Percentiles rank a stretch among this genome's conserved stretches.
phyloP scores from a whole-genome alignment of 2,113 vertebrate genomes.

The Benitochromis conjunctus region DNA sequence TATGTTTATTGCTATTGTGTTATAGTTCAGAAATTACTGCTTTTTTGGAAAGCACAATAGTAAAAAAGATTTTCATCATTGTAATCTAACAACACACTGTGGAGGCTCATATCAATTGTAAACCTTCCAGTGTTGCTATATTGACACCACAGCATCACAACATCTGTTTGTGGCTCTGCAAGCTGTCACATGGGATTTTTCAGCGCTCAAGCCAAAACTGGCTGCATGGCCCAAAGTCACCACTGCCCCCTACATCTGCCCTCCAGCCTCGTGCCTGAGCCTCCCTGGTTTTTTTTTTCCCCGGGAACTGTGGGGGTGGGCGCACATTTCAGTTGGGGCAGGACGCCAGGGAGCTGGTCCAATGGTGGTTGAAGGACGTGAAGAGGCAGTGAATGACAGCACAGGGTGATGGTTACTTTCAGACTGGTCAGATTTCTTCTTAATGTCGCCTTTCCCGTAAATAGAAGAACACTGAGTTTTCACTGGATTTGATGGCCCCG shows the following conservation, averaged over 20 bases:
- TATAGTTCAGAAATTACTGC: background rate
- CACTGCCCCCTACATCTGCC: conserved; percentile 34
- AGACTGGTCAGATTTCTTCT: background rate
- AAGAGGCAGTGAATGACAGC: background rate
- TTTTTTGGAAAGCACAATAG: background rate
- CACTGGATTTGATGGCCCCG: background rate
- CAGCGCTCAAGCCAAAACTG: conserved; percentile 7
- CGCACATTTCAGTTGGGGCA: background rate
- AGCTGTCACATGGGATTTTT: conserved; percentile 13
- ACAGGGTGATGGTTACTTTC: background rate
- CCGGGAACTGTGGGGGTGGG: conserved; percentile 18
- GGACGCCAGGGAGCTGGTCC: background rate
- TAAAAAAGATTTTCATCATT: background rate
- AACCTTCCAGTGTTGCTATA: background rate
- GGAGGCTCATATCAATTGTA: background rate
- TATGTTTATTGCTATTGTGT: background rate
- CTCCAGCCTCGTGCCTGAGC: conserved; percentile 8
- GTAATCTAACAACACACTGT: background rate
- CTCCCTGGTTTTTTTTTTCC: background rate
- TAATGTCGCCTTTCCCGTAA: background rate
- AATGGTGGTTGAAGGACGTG: conserved; percentile 37
- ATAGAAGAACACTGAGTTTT: background rate
- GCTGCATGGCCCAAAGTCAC: conserved; percentile 45
- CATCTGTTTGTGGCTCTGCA: conserved; percentile 35
- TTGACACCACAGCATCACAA: background rate